phyloP scores from a whole-genome alignment of 2,113 vertebrate genomes.

The Dascyllus trimaculatus region DNA sequence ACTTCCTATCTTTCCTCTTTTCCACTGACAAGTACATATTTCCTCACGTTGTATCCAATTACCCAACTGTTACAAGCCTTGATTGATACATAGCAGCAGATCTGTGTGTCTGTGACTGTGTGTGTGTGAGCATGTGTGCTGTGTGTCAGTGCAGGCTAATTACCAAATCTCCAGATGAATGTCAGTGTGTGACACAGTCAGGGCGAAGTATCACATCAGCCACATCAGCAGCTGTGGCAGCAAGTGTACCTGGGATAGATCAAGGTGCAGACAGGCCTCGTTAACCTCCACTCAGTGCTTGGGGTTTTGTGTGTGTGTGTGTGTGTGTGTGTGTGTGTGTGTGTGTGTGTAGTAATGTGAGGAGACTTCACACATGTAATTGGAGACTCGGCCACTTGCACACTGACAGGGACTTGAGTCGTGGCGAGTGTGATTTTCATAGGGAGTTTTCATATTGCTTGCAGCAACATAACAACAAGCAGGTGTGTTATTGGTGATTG shows the following conservation, averaged over 20 bases:
- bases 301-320: conserved; percentile 19
- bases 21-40: conserved; percentile 62
- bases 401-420: conserved; percentile 40
- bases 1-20: conserved; percentile 24
- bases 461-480: conserved; percentile 49
- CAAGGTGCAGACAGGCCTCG: conserved; percentile 57
- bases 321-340: conserved; percentile 13
- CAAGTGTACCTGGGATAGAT: conserved; percentile 60
- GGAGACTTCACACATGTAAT: conserved; percentile 80
- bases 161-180: conserved; percentile 77
- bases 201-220: conserved; percentile 45
- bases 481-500: conserved; percentile 43
- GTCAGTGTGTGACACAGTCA: conserved; percentile 55
- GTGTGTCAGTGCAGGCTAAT: conserved; percentile 70
- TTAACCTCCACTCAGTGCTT: conserved; percentile 59
- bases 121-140: conserved; percentile 27
- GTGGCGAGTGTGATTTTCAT: conserved; percentile 51
- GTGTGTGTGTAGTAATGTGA: conserved; percentile 9
- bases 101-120: conserved; percentile 48
- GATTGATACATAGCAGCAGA: conserved; percentile 75
- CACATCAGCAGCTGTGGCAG: conserved; percentile 48
- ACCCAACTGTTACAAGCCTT: conserved; percentile 71
- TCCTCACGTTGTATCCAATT: conserved; percentile 69
- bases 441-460: conserved; percentile 32
- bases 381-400: conserved; percentile 72